Percentiles rank a stretch among this genome's conserved stretches.
Evolutionary conservation across 1,140 invertebrate genomes (phyloP).

Genomic region (Tetranychus urticae): DNA sequence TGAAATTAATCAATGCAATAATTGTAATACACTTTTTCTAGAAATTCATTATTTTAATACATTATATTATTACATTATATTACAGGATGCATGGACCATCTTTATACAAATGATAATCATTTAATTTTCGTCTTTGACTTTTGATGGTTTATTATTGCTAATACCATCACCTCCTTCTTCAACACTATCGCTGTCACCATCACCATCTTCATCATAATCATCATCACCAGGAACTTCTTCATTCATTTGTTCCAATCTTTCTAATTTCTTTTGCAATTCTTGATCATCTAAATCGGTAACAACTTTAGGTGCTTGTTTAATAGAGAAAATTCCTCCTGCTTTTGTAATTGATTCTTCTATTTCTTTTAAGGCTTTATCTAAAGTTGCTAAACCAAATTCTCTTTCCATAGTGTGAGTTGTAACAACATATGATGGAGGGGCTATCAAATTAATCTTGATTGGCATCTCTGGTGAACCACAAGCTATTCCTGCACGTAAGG

Average conservation of each 20-base stretch:
- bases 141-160: neutral
- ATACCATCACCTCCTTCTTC: neutral
- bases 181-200: neutral
- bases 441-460: slow-evolving; percentile 96
- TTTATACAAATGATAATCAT: no score
- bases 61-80: no score
- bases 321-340: slow-evolving; percentile 70
- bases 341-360: slow-evolving; percentile 61
- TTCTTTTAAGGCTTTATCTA: slow-evolving; percentile 65
- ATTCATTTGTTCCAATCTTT: slow-evolving; percentile 75
- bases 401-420: slow-evolving; percentile 93
- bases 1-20: no score
- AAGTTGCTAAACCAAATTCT: slow-evolving; percentile 61
- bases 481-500: slow-evolving; percentile 70
- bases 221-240: slow-evolving; percentile 53
- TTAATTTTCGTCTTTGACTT: no score
- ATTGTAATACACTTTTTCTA: no score
- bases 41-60: no score
- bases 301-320: slow-evolving; percentile 92
- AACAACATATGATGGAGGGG: slow-evolving; percentile 93
- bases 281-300: slow-evolving; percentile 93
- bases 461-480: slow-evolving; percentile 62
- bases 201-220: slow-evolving; percentile 39
- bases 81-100: no score
- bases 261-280: slow-evolving; percentile 74